These are phyloP conservation scores for Lutraria lutraria DNA, from an alignment of 2,888 invertebrate species.

Conservation along the genomic window DNA sequence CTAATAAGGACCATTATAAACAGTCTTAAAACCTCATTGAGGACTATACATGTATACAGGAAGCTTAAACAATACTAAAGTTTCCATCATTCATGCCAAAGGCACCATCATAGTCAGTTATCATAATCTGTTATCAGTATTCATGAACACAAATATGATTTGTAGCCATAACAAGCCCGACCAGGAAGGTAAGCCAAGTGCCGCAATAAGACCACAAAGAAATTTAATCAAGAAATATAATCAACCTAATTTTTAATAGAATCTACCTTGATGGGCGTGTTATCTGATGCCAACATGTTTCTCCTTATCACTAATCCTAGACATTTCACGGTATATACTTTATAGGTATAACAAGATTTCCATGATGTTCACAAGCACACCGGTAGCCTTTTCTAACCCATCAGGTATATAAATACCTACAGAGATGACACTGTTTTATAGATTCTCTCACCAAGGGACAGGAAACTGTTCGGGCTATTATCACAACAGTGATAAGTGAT, in stretches of 20 bases:
- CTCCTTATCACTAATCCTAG: not conserved
- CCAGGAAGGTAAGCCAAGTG: not conserved
- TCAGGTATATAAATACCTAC: not conserved
- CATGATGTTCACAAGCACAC: not conserved
- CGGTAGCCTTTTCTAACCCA: not conserved
- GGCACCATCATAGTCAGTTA: too few species aligned
- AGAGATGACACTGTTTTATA: constrained; percentile 21
- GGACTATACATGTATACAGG: too few species aligned
- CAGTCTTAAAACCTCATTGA: too few species aligned
- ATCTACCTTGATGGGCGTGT: constrained; percentile 1
- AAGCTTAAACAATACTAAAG: too few species aligned
- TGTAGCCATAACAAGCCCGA: too few species aligned
- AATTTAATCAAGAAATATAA: constrained; percentile 6
- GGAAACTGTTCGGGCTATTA: constrained; percentile 10
- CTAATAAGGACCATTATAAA: too few species aligned
- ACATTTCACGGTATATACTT: too few species aligned
- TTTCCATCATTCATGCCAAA: too few species aligned
- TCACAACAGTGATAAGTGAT: constrained; percentile 13
- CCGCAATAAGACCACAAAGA: not conserved
- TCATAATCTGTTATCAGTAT: too few species aligned
- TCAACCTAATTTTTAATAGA: constrained; percentile 11
- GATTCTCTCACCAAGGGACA: not conserved
- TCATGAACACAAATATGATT: too few species aligned
- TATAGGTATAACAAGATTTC: too few species aligned
- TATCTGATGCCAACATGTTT: not conserved